phyloP scores from a whole-genome alignment of 2,113 vertebrate genomes.

The Pontoporia blainvillei region DNA sequence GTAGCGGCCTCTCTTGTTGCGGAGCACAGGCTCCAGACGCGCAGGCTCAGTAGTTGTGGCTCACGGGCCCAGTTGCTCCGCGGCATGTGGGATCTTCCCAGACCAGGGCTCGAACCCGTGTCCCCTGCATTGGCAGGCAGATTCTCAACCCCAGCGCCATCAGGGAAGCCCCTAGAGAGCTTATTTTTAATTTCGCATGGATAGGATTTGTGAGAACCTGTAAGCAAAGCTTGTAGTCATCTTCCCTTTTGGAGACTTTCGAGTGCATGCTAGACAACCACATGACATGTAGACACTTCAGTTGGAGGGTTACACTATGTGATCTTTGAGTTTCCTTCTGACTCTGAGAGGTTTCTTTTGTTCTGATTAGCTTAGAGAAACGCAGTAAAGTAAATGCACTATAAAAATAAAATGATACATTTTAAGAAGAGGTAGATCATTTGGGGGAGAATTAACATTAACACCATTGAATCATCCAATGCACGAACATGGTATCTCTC shows the following conservation, averaged over 20 bases:
- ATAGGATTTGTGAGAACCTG: not conserved
- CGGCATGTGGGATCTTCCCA: too few species aligned
- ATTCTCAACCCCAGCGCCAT: too few species aligned
- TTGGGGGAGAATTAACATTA: not conserved
- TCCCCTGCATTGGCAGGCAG: too few species aligned
- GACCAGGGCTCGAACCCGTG: too few species aligned
- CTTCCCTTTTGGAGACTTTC: not conserved
- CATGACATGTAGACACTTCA: not conserved
- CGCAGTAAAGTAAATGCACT: not conserved
- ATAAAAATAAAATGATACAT: not conserved
- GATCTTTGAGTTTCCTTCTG: slow-evolving; percentile 22
- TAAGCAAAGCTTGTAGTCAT: not conserved
- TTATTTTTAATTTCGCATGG: not conserved
- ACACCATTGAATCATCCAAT: not conserved
- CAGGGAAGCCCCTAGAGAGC: not conserved
- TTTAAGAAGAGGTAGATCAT: not conserved
- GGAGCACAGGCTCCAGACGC: too few species aligned
- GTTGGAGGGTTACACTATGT: not conserved
- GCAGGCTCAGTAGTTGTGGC: too few species aligned
- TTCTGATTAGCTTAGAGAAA: not conserved
- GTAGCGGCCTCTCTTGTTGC: too few species aligned
- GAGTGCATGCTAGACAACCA: not conserved
- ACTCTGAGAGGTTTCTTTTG: not conserved
- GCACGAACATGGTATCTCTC: not conserved
- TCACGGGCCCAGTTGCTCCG: too few species aligned